Evolutionary conservation across 2,888 invertebrate genomes (phyloP).

Genomic region (Yponomeuta sedellus): DNA sequence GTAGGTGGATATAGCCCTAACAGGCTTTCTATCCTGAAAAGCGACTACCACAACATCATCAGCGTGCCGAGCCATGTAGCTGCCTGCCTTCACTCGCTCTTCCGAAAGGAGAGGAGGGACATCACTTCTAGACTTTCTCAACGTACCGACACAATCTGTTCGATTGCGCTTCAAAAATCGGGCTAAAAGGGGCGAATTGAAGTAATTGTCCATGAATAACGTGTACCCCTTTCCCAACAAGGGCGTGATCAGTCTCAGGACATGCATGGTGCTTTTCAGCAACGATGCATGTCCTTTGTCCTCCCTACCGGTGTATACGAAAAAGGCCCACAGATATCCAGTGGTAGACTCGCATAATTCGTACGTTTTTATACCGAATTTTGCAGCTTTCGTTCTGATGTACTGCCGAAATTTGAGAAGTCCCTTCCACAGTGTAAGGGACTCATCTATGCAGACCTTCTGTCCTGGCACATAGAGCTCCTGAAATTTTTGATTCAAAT

Average conservation of each 20-base stretch:
- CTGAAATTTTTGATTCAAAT: constrained; percentile 12
- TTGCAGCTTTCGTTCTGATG: constrained; percentile 14
- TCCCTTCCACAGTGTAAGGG: constrained; percentile 15
- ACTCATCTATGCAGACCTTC: constrained; percentile 15
- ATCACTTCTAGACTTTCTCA: constrained; percentile 2
- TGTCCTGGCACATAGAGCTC: constrained; percentile 5
- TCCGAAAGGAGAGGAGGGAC: no score
- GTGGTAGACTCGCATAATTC: constrained; percentile 13
- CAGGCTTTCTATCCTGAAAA: background rate
- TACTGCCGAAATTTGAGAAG: constrained; percentile 5
- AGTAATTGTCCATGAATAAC: constrained; percentile 13
- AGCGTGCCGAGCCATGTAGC: constrained; percentile 6
- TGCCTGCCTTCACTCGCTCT: no score
- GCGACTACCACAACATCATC: background rate
- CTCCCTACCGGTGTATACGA: constrained; percentile 9
- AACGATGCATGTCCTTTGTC: background rate
- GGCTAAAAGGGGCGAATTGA: constrained; percentile 8
- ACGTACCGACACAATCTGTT: constrained; percentile 14
- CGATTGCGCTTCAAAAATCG: constrained; percentile 13
- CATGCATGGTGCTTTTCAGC: background rate
- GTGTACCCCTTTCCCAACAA: constrained; percentile 6
- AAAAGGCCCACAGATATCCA: constrained; percentile 17
- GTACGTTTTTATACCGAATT: constrained; percentile 13
- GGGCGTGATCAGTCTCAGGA: constrained; percentile 9
- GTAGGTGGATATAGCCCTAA: constrained; percentile 2